phyloP scores from a whole-genome alignment of 1,140 invertebrate genomes.

The Aradophagus sp. region DNA sequence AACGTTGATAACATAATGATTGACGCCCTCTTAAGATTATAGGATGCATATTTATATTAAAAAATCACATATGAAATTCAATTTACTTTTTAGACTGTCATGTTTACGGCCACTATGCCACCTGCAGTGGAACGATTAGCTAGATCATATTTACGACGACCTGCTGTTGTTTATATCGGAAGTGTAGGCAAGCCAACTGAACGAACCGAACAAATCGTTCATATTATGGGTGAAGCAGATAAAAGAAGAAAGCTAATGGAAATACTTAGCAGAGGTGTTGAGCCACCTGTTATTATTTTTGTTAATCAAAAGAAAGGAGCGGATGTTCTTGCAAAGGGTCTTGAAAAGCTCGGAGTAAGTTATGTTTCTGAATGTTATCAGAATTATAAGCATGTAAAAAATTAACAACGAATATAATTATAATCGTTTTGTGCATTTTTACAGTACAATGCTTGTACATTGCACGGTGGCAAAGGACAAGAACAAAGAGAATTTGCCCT shows the following conservation, averaged over 20 bases:
- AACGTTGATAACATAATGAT: too few relatives aligned
- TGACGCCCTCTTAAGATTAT: too few relatives aligned
- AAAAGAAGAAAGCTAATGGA: constrained; percentile 94
- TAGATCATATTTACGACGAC: constrained; percentile 93
- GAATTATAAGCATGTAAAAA: constrained; percentile 4
- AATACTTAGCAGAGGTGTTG: constrained; percentile 88
- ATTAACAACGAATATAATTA: constrained; percentile 2
- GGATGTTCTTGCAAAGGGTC: constrained; percentile 95
- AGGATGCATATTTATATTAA: too few relatives aligned
- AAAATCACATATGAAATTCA: too few relatives aligned
- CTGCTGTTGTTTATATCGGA: constrained; percentile 98
- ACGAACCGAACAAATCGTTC: constrained; percentile 97
- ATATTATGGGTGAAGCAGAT: constrained; percentile 94
- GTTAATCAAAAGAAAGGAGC: constrained; percentile 99
- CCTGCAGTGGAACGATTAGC: constrained; percentile 97
- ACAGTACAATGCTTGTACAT: constrained; percentile 93
- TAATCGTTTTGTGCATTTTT: constrained; percentile 45
- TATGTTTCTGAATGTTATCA: too few relatives aligned
- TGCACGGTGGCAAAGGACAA: constrained; percentile 99
- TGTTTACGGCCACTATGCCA: constrained; percentile 99
- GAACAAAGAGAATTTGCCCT: constrained; percentile 99
- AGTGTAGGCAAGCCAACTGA: constrained; percentile 99
- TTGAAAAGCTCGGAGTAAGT: constrained; percentile 94
- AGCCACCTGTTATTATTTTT: constrained; percentile 99
- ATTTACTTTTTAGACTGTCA: constrained; percentile 86